Percentiles rank a stretch among this genome's conserved stretches.
Evolutionary conservation across 2,888 invertebrate species (phyloP).

Genomic region (Andrena marginata): DNA sequence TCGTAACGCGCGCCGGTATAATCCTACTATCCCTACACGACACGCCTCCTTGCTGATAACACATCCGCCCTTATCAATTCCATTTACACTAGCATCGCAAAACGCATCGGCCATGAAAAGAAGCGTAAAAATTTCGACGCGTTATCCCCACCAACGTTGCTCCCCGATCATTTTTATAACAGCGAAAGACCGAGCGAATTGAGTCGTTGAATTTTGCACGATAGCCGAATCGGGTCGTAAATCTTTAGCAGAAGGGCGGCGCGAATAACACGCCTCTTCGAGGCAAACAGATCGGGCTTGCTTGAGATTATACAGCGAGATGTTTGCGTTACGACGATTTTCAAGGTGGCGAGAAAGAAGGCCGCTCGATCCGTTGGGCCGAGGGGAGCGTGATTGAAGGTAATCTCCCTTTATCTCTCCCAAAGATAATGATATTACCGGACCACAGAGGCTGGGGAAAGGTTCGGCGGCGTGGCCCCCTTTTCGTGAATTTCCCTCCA

Average conservation of each 20-base stretch:
- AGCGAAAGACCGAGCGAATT: constrained; percentile 7
- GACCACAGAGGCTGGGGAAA: constrained; percentile 26
- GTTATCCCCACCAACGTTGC: background rate
- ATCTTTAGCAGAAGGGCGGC: constrained; percentile 16
- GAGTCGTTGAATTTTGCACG: constrained; percentile 36
- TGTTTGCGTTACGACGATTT: constrained; percentile 32
- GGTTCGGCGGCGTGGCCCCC: constrained; percentile 17
- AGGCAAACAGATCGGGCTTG: constrained; percentile 26
- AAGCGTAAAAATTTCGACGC: background rate
- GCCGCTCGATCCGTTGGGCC: background rate
- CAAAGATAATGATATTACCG: constrained; percentile 67
- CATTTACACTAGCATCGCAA: too few species aligned
- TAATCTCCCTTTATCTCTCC: constrained; percentile 65
- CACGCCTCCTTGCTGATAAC: too few species aligned
- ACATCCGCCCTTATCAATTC: background rate
- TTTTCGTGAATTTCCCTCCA: constrained; percentile 46
- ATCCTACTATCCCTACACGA: too few species aligned
- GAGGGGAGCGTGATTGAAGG: constrained; percentile 37
- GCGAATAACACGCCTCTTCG: background rate
- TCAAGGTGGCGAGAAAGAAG: constrained; percentile 18
- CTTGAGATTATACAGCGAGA: constrained; percentile 26
- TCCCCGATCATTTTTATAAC: constrained; percentile 26
- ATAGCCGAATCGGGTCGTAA: constrained; percentile 48
- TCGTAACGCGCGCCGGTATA: background rate
- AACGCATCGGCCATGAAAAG: background rate